Conservation (phyloP, 2,113 vertebrate species). For the Elaphurus davidianus region DNA sequence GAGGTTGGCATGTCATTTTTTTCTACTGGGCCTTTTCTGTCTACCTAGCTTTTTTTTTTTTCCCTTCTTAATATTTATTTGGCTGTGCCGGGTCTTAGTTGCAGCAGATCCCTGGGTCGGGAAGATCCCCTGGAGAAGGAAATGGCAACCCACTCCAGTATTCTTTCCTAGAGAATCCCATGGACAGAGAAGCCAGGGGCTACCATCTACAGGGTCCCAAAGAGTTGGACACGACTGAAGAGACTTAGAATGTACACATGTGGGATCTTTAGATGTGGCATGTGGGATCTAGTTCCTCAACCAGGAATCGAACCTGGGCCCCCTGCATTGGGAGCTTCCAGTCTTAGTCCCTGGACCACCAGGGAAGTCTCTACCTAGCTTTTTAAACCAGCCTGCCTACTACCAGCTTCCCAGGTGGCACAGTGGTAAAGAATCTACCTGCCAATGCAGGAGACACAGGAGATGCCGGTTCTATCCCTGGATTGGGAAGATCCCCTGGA, state of each 20-base stretch:
- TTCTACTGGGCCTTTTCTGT: neutral
- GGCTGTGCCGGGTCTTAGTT: neutral
- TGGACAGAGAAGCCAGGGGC: neutral
- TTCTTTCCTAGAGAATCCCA: neutral
- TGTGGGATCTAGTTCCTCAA: neutral
- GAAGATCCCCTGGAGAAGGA: neutral
- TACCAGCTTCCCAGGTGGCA: neutral
- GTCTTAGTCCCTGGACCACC: neutral
- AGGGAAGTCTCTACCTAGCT: neutral
- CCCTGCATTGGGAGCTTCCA: neutral
- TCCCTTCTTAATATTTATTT: neutral
- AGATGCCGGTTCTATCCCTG: neutral
- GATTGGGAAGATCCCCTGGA: neutral
- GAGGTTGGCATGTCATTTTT: constrained; percentile 22
- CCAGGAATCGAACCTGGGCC: neutral
- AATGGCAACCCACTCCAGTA: neutral
- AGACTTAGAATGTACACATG: neutral
- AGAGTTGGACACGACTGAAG: neutral
- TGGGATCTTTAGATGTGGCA: neutral
- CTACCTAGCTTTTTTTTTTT: neutral
- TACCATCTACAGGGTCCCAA: neutral
- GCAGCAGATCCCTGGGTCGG: neutral
- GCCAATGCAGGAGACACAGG: neutral
- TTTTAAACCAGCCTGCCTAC: neutral
- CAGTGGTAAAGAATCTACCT: neutral